Evolutionary conservation across 2,888 invertebrate genomes (phyloP), one percentile per base, ranked within the genome.

Genomic region (Seira ritae): DNA sequence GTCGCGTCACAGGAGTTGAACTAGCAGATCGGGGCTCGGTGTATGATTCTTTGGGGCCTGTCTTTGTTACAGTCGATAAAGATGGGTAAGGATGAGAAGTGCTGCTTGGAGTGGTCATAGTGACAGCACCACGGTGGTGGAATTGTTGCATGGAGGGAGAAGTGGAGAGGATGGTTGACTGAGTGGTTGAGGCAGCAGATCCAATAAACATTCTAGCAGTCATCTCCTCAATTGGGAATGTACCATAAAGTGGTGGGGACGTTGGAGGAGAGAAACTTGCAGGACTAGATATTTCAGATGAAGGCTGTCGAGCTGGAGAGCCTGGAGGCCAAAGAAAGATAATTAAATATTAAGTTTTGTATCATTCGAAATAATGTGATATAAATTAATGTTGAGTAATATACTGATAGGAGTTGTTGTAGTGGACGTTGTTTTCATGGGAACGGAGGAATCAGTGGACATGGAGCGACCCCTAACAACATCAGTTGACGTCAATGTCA

Each of bases 161-260:
- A 80, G 91, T 93, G 90, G 91, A 94, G 70, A 93, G 92, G 8
- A 93, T 92, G 0, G 93, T 93, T 62, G 92, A 92, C 0, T 93
- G 93, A 0, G 93, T 92, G 92, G 93, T 93, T 0, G 93, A 93
- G 92, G 88, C 92, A 92, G 84, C 72, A 22, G 80, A 81, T 50
- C 85, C 86, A 46, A 88, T 60, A 67, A 87, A 82, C 74, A 89
- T 88, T 31, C 87, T 75, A 1, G 87, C 87, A 69, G 88, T 87
- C 84, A 88, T 86, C 78, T 89, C 87, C 79, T 87, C 85, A 68
- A 86, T 84, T 31, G 89, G 89, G 85, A 88, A 89, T 75, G 80
- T 76, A 20, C 85, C 80, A 24, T 84, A 81, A 60, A 86, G 84
- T 20, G 86, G 84, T 24, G 84, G 83, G 0, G 88, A 87, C 10